Conservation (phyloP, 1,140 invertebrate genomes). For the Muscidifurax raptorellus region DNA sequence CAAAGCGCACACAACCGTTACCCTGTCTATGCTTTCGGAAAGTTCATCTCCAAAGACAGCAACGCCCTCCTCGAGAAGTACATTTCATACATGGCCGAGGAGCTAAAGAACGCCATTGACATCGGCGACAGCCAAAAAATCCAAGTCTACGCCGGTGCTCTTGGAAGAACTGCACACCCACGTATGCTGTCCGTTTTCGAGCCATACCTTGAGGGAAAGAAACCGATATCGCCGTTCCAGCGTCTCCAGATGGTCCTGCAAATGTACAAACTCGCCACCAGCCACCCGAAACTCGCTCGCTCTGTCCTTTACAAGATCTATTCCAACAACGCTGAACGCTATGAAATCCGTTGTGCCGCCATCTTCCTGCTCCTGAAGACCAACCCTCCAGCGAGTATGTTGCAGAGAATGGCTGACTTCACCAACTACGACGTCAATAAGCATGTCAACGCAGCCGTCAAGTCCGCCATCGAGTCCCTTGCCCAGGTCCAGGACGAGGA, state of each 20-base stretch:
- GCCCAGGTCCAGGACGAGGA: conserved; percentile 66
- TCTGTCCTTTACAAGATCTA: conserved; percentile 82
- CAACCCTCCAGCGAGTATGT: conserved; percentile 78
- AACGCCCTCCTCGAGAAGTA: conserved; percentile 75
- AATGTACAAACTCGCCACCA: conserved; percentile 73
- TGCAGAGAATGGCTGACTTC: conserved; percentile 82
- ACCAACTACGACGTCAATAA: conserved; percentile 79
- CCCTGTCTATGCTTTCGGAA: conserved; percentile 79
- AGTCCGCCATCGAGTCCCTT: conserved; percentile 76
- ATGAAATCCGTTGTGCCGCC: conserved; percentile 80
- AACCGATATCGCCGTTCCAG: conserved; percentile 77
- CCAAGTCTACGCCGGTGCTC: conserved; percentile 78
- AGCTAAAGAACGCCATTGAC: conserved; percentile 76
- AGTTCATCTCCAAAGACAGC: conserved; percentile 73
- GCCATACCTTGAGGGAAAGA: conserved; percentile 81
- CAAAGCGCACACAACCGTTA: conserved; percentile 78
- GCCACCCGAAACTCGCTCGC: conserved; percentile 74
- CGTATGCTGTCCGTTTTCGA: conserved; percentile 78
- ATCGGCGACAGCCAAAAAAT: conserved; percentile 75
- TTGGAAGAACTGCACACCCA: conserved; percentile 80
- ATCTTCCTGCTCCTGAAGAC: conserved; percentile 78
- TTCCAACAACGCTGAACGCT: conserved; percentile 79
- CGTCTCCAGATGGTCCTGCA: conserved; percentile 78
- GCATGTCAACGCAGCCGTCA: conserved; percentile 80
- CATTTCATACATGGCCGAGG: conserved; percentile 76